Conservation (phyloP, 2,888 invertebrate genomes). For the Neuroscelio doddi region DNA sequence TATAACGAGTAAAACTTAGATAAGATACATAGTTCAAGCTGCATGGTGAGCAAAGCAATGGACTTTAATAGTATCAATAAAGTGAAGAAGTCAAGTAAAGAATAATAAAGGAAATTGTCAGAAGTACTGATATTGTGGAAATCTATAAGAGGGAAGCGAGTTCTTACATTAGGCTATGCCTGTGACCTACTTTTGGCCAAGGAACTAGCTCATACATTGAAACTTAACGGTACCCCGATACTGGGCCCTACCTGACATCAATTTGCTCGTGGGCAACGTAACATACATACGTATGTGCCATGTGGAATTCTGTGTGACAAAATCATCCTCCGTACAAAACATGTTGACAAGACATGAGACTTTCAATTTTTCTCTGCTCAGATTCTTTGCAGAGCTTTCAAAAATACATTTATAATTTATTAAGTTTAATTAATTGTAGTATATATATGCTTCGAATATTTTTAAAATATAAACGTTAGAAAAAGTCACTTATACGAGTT, state of each 20-base stretch:
- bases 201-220: slow-evolving; percentile 68
- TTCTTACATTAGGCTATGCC: slow-evolving; percentile 67
- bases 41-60: neutral
- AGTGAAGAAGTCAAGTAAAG: slow-evolving; percentile 13
- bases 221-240: slow-evolving; percentile 70
- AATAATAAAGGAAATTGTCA: slow-evolving; percentile 28
- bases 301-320: slow-evolving; percentile 9
- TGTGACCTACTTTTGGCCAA: slow-evolving; percentile 68
- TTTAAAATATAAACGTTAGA: too few species aligned
- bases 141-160: slow-evolving; percentile 52
- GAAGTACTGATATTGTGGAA: slow-evolving; percentile 47
- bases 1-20: too few species aligned
- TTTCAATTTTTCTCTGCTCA: neutral
- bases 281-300: slow-evolving; percentile 19
- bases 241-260: slow-evolving; percentile 65
- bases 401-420: too few species aligned
- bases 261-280: slow-evolving; percentile 54
- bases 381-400: too few species aligned
- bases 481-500: too few species aligned
- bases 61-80: neutral
- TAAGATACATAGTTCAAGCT: too few species aligned
- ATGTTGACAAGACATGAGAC: neutral
- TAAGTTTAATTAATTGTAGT: too few species aligned
- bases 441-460: too few species aligned
- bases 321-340: neutral